Evolutionary conservation across 2,888 invertebrate species (phyloP).

Genomic region (Pandemis corylana): DNA sequence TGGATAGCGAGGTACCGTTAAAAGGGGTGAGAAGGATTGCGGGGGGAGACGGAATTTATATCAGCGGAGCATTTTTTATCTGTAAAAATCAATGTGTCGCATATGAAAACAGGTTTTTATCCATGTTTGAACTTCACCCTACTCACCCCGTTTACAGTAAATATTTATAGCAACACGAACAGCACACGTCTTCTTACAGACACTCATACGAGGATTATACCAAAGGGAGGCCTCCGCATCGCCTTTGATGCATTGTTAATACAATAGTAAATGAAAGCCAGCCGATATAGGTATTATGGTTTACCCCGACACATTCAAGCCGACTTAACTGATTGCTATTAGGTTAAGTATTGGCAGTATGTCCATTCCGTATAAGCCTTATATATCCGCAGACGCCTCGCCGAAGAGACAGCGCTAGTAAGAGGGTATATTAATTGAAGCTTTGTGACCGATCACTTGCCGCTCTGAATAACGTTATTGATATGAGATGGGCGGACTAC

Average conservation of each 20-base stretch:
- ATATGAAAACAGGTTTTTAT: no score
- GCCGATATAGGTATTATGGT: background rate
- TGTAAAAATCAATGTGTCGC: no score
- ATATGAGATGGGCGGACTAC: background rate
- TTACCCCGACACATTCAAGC: background rate
- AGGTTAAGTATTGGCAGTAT: slow-evolving; percentile 4
- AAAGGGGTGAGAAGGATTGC: background rate
- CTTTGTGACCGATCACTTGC: slow-evolving; percentile 11
- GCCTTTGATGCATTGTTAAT: background rate
- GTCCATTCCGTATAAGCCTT: slow-evolving; percentile 2
- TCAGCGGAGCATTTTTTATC: no score
- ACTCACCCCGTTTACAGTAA: no score
- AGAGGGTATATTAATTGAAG: slow-evolving; percentile 14
- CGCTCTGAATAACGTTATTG: slow-evolving; percentile 1
- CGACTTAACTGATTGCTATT: slow-evolving; percentile 3
- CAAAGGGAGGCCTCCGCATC: no score
- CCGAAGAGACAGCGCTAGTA: background rate
- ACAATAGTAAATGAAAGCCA: background rate
- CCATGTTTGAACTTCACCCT: no score
- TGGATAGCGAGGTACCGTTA: no score
- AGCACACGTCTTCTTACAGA: background rate
- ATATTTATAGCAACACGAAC: no score
- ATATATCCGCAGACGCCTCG: background rate
- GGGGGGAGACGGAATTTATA: no score
- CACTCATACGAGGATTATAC: background rate